Evolutionary conservation across 2,888 invertebrate genomes (phyloP).

Genomic region (Troglohyphantes excavatus): DNA sequence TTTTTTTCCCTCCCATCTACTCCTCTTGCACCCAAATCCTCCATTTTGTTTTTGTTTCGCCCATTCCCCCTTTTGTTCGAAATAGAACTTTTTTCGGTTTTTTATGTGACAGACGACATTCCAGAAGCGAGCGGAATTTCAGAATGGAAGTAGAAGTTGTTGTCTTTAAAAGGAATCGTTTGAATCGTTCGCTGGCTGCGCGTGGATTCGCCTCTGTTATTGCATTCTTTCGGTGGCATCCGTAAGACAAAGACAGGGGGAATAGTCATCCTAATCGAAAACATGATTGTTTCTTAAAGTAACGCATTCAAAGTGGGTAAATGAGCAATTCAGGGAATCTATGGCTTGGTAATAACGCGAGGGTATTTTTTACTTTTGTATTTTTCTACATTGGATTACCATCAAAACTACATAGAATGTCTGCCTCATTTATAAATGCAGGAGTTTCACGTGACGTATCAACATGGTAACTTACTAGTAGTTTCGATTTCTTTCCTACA

Average conservation of each 20-base stretch:
- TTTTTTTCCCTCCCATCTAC: background rate
- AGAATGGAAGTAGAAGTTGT: conserved; percentile 24
- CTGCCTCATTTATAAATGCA: too few relatives aligned
- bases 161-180: background rate
- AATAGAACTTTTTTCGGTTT: background rate
- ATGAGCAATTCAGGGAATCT: background rate
- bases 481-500: too few relatives aligned
- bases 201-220: background rate
- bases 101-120: conserved; percentile 36
- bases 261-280: background rate
- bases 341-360: background rate
- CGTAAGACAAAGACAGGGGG: background rate
- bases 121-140: conserved; percentile 22
- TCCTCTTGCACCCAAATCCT: background rate
- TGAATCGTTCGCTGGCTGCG: background rate
- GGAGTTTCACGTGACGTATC: too few relatives aligned
- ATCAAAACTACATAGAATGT: too few relatives aligned
- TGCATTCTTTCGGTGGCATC: conserved; percentile 27
- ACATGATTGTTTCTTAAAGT: conserved; percentile 9
- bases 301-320: background rate
- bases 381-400: too few relatives aligned
- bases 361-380: background rate
- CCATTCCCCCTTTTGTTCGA: background rate
- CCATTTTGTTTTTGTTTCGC: conserved; percentile 5
- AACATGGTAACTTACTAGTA: too few relatives aligned